Conservation (phyloP, 2,113 vertebrate species). For the Dasypus novemcinctus region DNA sequence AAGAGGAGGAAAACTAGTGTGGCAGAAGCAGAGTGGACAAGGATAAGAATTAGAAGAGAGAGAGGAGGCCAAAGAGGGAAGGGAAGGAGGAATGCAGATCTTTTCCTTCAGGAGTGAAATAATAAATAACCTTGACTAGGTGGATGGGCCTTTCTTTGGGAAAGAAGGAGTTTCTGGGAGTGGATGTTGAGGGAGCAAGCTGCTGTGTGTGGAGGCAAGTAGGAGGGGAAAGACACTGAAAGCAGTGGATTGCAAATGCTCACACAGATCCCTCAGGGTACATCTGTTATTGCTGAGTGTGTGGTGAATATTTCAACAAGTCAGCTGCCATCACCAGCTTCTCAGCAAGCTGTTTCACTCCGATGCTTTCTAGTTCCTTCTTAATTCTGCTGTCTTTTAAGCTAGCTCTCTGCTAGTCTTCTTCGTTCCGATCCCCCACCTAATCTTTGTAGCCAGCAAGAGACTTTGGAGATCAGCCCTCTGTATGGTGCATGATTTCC, state of each 20-base stretch:
- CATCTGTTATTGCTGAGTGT: slow-evolving; percentile 68
- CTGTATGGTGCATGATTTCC: not conserved
- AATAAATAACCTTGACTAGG: not conserved
- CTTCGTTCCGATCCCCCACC: not conserved
- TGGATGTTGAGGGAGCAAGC: not conserved
- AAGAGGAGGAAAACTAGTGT: not conserved
- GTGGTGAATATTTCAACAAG: slow-evolving; percentile 70
- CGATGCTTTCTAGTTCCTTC: slow-evolving; percentile 18
- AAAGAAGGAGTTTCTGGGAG: not conserved
- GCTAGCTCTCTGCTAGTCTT: not conserved
- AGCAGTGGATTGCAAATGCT: slow-evolving; percentile 50
- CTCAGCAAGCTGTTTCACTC: slow-evolving; percentile 41
- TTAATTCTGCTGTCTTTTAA: slow-evolving; percentile 24
- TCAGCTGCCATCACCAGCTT: slow-evolving; percentile 61
- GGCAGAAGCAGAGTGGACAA: not conserved
- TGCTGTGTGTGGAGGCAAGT: not conserved
- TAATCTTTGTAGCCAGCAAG: not conserved
- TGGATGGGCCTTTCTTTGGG: not conserved
- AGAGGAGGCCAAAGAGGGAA: not conserved
- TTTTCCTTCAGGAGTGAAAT: not conserved
- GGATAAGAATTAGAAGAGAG: no score
- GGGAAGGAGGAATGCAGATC: not conserved
- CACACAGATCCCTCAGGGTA: not conserved
- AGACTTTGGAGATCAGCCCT: not conserved
- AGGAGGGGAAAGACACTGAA: slow-evolving; percentile 11